Conservation (phyloP, 2,888 invertebrate genomes). For the Hedya salicella region DNA sequence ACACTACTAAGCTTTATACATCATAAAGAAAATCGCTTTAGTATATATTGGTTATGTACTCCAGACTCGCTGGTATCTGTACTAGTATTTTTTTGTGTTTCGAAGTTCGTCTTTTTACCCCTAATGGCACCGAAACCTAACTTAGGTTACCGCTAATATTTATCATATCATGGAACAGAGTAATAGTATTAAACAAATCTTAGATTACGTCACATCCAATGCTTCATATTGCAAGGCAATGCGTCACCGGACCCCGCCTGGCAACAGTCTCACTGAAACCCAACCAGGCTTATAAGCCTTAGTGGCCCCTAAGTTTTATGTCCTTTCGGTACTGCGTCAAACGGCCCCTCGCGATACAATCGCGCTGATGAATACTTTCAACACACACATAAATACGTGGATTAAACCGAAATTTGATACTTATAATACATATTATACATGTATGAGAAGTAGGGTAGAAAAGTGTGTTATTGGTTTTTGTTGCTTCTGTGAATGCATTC, state of each 20-base stretch:
- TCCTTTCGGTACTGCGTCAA: constrained; percentile 55
- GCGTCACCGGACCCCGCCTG: constrained; percentile 61
- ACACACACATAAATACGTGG: constrained; percentile 54
- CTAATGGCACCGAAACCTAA: background rate
- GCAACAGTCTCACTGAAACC: constrained; percentile 63
- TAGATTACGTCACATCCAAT: constrained; percentile 56
- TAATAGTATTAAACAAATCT: constrained; percentile 9
- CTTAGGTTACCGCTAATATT: background rate
- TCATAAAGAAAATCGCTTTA: no score
- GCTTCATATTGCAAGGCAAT: constrained; percentile 52
- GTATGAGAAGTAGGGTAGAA: constrained; percentile 20
- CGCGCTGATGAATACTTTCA: constrained; percentile 78
- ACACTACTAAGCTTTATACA: no score
- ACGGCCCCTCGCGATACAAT: constrained; percentile 63
- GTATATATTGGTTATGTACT: no score
- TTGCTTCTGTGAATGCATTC: background rate
- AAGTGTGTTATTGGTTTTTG: constrained; percentile 11
- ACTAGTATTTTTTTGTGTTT: no score
- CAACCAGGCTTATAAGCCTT: constrained; percentile 1
- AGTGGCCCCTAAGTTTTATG: background rate
- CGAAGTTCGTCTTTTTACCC: no score
- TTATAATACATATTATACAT: constrained; percentile 13
- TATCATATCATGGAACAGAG: background rate
- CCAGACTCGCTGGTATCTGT: no score
- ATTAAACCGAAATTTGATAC: constrained; percentile 41